Evolutionary conservation across 1,140 invertebrate genomes (phyloP).

Genomic region (Oscheius sp.): DNA sequence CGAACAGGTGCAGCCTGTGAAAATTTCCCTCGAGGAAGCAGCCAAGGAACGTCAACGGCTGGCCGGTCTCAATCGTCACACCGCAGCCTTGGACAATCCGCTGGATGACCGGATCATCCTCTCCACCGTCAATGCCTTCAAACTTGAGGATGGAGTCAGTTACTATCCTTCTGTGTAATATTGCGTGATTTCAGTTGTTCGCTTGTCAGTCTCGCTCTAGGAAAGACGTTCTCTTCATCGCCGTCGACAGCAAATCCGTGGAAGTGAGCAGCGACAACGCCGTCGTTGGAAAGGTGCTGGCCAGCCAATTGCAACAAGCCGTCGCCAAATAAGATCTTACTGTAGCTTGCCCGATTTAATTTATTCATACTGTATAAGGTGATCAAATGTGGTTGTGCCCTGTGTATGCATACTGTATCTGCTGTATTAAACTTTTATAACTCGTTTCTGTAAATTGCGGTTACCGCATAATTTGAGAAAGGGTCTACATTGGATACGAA

Average conservation of each 20-base stretch:
- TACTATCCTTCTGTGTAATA: background rate
- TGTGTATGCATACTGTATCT: too few relatives aligned
- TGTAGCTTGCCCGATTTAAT: background rate
- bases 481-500: too few relatives aligned
- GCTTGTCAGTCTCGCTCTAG: conserved; percentile 24
- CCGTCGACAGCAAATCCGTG: background rate
- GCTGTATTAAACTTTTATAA: too few relatives aligned
- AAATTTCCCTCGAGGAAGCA: conserved; percentile 76
- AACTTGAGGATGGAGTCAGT: background rate
- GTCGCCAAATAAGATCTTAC: background rate
- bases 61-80: conserved; percentile 41
- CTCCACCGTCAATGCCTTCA: background rate
- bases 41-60: conserved; percentile 69
- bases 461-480: too few relatives aligned
- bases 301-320: background rate
- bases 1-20: conserved; percentile 80
- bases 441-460: too few relatives aligned
- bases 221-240: conserved; percentile 18
- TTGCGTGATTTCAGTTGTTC: conserved; percentile 2
- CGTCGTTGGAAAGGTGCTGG: conserved; percentile 5
- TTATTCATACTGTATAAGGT: too few relatives aligned
- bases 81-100: background rate
- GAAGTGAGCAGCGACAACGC: conserved; percentile 8
- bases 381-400: too few relatives aligned
- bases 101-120: background rate